Evolutionary conservation across 2,888 invertebrate genomes (phyloP).

Genomic region (Drosophila affinis): DNA sequence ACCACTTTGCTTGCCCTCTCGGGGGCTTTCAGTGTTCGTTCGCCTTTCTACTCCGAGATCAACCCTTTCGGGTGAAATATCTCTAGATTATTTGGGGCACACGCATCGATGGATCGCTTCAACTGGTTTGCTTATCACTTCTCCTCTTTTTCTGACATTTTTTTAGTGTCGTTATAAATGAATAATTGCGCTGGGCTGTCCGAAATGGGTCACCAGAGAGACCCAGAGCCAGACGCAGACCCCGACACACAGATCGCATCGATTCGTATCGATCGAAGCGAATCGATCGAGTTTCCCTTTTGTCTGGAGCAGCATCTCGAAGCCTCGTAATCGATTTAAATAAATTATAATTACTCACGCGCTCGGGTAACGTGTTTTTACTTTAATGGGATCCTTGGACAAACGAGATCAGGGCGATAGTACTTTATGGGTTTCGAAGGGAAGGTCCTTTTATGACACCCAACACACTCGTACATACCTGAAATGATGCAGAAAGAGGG

Average conservation of each 20-base stretch:
- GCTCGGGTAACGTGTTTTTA: constrained; percentile 15
- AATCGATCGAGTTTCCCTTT: constrained; percentile 52
- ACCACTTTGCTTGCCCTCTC: neutral
- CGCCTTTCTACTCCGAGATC: neutral
- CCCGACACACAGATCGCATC: constrained; percentile 21
- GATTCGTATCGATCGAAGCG: constrained; percentile 44
- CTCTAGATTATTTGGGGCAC: constrained; percentile 64
- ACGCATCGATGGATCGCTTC: constrained; percentile 41
- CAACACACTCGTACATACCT: constrained; percentile 57
- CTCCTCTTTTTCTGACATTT: constrained; percentile 21
- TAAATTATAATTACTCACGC: constrained; percentile 76
- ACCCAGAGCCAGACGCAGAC: neutral
- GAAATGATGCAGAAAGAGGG: constrained; percentile 39
- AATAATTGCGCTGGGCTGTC: constrained; percentile 61
- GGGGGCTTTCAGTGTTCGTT: neutral
- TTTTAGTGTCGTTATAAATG: constrained; percentile 66
- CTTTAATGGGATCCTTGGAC: constrained; percentile 38
- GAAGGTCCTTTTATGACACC: constrained; percentile 4
- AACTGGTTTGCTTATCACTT: constrained; percentile 49
- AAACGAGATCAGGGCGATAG: constrained; percentile 6
- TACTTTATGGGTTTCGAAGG: constrained; percentile 8
- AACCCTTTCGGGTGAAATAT: constrained; percentile 23
- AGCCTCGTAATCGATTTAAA: constrained; percentile 70
- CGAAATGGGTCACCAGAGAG: constrained; percentile 62
- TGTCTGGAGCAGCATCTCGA: constrained; percentile 23